Evolutionary conservation across 2,113 vertebrate species (phyloP).

Genomic region (Laticauda laticaudata): DNA sequence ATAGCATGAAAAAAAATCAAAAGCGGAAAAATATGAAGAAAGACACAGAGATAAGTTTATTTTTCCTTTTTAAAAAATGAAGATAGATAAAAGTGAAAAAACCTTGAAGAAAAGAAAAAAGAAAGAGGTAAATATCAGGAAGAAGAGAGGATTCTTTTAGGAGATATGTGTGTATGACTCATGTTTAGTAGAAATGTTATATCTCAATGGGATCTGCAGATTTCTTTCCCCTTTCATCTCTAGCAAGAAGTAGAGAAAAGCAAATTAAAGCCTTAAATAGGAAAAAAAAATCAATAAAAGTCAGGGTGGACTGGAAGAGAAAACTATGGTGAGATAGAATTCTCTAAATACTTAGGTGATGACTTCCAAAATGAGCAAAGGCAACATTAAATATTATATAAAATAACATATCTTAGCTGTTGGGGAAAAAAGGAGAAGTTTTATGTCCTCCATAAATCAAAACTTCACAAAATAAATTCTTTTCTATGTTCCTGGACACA

Average conservation of each 20-base stretch:
- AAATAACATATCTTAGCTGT: constrained; percentile 20
- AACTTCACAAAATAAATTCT: neutral
- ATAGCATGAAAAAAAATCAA: constrained; percentile 69
- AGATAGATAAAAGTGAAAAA: constrained; percentile 48
- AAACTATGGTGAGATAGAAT: constrained; percentile 60
- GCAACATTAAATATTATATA: neutral
- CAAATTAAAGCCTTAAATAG: constrained; percentile 74
- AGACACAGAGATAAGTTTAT: neutral
- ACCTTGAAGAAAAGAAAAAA: constrained; percentile 57
- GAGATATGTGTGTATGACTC: constrained; percentile 64
- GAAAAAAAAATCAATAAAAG: constrained; percentile 70
- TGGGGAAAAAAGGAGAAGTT: neutral
- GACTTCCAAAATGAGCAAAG: neutral
- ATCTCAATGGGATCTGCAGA: constrained; percentile 71
- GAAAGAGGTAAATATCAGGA: constrained; percentile 69
- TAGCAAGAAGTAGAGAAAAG: constrained; percentile 62
- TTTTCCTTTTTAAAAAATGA: neutral
- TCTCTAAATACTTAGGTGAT: constrained; percentile 49
- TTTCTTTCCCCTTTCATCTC: constrained; percentile 66
- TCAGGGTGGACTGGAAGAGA: constrained; percentile 43
- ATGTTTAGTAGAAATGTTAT: constrained; percentile 65
- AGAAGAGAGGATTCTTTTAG: constrained; percentile 69
- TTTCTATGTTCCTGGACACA: neutral
- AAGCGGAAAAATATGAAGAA: constrained; percentile 70
- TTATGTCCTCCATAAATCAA: neutral